phyloP scores from a whole-genome alignment of 2,113 vertebrate species.

The Probosciger aterrimus region DNA sequence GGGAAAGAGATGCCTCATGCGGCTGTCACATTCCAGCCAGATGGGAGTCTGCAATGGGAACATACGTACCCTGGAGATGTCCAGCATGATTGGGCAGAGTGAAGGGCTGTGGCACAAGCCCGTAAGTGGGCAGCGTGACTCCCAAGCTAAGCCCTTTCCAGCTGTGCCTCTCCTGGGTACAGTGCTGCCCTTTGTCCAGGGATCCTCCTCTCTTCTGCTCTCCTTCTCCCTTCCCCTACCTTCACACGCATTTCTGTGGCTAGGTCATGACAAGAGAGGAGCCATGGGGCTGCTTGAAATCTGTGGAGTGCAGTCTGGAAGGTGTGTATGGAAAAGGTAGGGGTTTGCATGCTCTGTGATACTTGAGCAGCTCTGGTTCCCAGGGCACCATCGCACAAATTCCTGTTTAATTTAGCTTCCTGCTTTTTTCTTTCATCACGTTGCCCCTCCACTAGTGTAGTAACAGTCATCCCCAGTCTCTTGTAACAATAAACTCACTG shows the following conservation, averaged over 20 bases:
- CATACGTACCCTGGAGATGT: not conserved
- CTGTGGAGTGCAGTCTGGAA: not conserved
- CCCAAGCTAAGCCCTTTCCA: not conserved
- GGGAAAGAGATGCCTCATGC: not conserved
- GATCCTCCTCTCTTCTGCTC: not conserved
- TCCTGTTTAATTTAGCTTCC: not conserved
- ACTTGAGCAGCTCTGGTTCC: not conserved
- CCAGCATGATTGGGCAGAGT: rapidly evolving
- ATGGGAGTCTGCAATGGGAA: not conserved
- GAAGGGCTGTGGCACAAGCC: not conserved
- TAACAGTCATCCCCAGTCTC: not conserved
- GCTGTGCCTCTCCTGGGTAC: not conserved
- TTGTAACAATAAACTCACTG: not conserved
- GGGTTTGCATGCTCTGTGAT: rapidly evolving
- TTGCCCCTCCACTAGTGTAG: not conserved
- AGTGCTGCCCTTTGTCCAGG: not conserved
- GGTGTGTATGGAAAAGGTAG: not conserved
- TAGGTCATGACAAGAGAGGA: not conserved
- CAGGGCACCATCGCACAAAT: not conserved
- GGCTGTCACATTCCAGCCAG: not conserved
- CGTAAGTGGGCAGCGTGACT: not conserved
- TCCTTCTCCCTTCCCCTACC: not conserved
- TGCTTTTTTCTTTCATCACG: not conserved
- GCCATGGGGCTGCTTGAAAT: not conserved
- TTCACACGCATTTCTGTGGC: not conserved